Conservation (phyloP, 2,888 invertebrate genomes). For the Gonocerus acuteangulatus region DNA sequence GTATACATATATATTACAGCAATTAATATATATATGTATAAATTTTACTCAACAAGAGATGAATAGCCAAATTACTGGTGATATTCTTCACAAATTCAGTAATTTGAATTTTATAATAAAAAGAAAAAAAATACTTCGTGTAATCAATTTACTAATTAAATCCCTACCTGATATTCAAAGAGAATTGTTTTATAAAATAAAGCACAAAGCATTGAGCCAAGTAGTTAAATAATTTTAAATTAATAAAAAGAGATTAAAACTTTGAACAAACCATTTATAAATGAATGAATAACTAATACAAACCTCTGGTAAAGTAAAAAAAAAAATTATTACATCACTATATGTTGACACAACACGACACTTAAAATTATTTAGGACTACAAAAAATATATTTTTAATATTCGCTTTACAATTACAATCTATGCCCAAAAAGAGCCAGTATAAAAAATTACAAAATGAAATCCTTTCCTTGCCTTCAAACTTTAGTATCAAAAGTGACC, state of each 20-base stretch:
- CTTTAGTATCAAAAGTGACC: conserved; percentile 32
- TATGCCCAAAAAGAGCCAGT: conserved; percentile 30
- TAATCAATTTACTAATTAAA: too few relatives aligned
- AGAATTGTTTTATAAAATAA: too few relatives aligned
- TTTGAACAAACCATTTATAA: not conserved
- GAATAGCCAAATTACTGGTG: too few relatives aligned
- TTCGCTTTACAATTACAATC: conserved; percentile 32
- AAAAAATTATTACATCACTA: not conserved
- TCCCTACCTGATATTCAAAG: too few relatives aligned
- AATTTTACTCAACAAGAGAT: too few relatives aligned
- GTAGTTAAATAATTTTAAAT: too few relatives aligned
- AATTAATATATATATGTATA: too few relatives aligned
- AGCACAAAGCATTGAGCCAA: too few relatives aligned
- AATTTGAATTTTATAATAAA: too few relatives aligned
- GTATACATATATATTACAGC: not conserved
- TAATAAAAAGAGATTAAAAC: too few relatives aligned
- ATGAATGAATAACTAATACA: not conserved
- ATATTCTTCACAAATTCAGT: too few relatives aligned
- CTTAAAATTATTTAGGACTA: conserved; percentile 25
- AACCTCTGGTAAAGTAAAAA: not conserved
- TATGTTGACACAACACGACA: conserved; percentile 23
- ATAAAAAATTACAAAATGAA: conserved; percentile 35
- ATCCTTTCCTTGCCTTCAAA: conserved; percentile 12
- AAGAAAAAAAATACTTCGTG: too few relatives aligned
- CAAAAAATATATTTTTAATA: conserved; percentile 27